These are phyloP conservation scores for Sphaerodactylus townsendi DNA, from an alignment of 2,113 vertebrate genomes.

Conservation along the genomic window DNA sequence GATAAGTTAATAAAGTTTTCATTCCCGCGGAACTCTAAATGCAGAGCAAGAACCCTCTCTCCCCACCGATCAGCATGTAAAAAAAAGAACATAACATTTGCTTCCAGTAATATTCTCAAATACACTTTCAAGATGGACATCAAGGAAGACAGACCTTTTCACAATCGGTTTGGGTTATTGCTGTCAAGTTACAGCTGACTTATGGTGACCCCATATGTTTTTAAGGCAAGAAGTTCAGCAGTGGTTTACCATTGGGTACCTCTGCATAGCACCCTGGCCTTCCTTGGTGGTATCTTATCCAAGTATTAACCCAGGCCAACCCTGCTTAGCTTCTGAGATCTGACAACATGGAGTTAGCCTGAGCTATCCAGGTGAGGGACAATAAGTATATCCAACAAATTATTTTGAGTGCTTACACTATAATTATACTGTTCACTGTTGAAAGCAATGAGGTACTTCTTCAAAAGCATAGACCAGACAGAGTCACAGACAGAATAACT, in stretches of 20 bases:
- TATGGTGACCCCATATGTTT: too few species aligned
- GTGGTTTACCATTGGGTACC: too few species aligned
- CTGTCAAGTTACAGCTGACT: too few species aligned
- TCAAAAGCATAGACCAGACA: not conserved
- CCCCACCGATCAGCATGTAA: not conserved
- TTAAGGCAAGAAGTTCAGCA: too few species aligned
- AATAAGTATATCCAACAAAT: not conserved
- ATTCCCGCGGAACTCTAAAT: not conserved
- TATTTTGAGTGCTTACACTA: not conserved
- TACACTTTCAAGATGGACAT: not conserved
- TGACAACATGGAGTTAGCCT: too few species aligned
- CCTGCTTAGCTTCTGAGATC: too few species aligned
- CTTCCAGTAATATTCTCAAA: not conserved
- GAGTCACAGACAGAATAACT: not conserved
- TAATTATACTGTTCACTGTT: not conserved
- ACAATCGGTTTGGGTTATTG: not conserved
- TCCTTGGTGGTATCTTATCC: too few species aligned
- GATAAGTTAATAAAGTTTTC: constrained; percentile 33
- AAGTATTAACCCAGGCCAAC: too few species aligned
- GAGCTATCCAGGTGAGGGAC: too few species aligned
- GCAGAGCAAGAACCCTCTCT: constrained; percentile 21
- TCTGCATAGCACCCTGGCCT: too few species aligned
- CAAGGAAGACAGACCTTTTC: not conserved
- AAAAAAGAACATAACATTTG: not conserved
- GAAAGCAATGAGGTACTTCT: not conserved